Evolutionary conservation across 2,888 invertebrate species (phyloP).

Genomic region (Minunthozetes semirufus): DNA sequence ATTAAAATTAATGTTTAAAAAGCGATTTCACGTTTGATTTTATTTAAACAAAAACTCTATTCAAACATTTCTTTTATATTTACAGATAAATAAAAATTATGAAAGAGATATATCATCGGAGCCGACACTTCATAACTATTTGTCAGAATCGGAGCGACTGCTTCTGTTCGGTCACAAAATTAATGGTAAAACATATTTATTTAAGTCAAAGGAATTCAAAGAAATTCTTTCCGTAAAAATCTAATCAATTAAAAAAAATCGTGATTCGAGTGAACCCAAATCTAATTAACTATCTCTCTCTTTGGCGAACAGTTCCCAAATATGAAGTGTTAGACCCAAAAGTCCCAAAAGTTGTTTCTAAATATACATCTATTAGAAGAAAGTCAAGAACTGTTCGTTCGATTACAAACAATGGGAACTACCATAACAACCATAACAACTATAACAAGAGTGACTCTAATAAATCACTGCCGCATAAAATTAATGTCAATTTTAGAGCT

Average conservation of each 20-base stretch:
- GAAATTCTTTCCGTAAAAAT: too few species aligned
- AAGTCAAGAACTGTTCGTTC: constrained; percentile 17
- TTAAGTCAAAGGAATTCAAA: too few species aligned
- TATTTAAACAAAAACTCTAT: too few species aligned
- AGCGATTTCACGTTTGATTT: too few species aligned
- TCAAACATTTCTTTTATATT: background rate
- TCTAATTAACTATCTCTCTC: background rate
- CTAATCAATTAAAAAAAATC: too few species aligned
- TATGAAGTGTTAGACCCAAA: constrained; percentile 18
- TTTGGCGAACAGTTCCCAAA: constrained; percentile 18
- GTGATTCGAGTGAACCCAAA: too few species aligned
- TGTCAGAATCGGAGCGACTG: constrained; percentile 17
- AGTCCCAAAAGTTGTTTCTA: constrained; percentile 4
- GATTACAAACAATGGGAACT: background rate
- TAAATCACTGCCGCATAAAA: constrained; percentile 21
- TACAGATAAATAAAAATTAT: background rate
- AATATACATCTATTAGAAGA: background rate
- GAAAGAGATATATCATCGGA: background rate
- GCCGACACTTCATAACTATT: background rate
- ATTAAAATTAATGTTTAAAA: too few species aligned
- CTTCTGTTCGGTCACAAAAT: constrained; percentile 28
- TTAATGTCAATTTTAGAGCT: constrained; percentile 33
- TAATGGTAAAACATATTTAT: constrained; percentile 11
- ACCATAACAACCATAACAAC: too few species aligned
- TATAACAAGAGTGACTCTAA: background rate